A percentile compares a stretch with the other conserved stretches of the same genome.
Conservation (phyloP, 2,888 invertebrate species). For the Drosophila barbarae region DNA sequence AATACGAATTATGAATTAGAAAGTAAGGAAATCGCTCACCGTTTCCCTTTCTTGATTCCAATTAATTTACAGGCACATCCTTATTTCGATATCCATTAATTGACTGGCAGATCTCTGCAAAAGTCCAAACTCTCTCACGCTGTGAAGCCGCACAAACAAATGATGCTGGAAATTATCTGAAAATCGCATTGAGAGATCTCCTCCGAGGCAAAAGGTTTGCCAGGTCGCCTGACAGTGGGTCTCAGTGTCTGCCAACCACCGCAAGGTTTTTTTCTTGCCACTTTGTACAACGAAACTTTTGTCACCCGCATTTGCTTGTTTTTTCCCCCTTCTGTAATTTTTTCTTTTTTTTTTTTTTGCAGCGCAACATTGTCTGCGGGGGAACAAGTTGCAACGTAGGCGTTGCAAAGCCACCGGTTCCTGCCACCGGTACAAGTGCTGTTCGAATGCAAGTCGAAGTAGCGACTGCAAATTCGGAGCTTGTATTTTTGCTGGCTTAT, state of each 20-base stretch:
- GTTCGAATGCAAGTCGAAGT: slow-evolving; percentile 25
- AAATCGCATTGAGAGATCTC: slow-evolving; percentile 34
- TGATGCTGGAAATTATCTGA: slow-evolving; percentile 26
- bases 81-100: background rate
- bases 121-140: slow-evolving; percentile 25
- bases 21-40: background rate
- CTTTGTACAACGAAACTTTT: slow-evolving; percentile 50
- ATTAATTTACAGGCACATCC: background rate
- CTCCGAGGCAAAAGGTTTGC: slow-evolving; percentile 25
- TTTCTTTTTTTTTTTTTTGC: slow-evolving; percentile 1
- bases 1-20: background rate
- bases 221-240: slow-evolving; percentile 21
- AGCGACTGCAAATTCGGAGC: slow-evolving; percentile 35
- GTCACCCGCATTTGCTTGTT: slow-evolving; percentile 47
- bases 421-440: slow-evolving; percentile 38
- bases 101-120: background rate
- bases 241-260: slow-evolving; percentile 5
- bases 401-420: slow-evolving; percentile 40
- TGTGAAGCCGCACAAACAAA: slow-evolving; percentile 10
- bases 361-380: slow-evolving; percentile 20
- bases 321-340: slow-evolving; percentile 11
- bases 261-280: slow-evolving; percentile 34
- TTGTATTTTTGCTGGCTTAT: slow-evolving; percentile 30
- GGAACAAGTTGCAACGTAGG: slow-evolving; percentile 34
- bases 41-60: background rate